These are phyloP conservation scores for Phrynosoma platyrhinos DNA, from an alignment of 2,113 vertebrate genomes.

Conservation along the genomic window DNA sequence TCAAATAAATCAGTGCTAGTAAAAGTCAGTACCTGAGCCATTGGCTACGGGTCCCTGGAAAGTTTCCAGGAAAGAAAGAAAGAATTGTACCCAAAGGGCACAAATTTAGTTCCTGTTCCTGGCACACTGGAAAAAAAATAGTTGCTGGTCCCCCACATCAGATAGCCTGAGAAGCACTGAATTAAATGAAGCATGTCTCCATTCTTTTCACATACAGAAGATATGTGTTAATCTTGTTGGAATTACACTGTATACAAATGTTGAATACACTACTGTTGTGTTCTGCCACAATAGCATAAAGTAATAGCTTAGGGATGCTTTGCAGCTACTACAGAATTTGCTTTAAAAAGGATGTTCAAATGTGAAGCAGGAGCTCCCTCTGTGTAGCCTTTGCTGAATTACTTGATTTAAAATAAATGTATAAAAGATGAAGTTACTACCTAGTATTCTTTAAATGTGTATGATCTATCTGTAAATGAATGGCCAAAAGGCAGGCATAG, in stretches of 20 bases:
- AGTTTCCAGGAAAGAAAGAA: too few relatives aligned
- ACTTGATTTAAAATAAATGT: constrained; percentile 24
- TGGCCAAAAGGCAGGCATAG: background rate
- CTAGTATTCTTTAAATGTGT: background rate
- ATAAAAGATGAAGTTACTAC: constrained; percentile 26
- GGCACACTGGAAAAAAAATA: too few relatives aligned
- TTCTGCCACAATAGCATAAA: constrained; percentile 4
- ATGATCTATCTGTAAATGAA: background rate
- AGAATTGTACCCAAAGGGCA: too few relatives aligned
- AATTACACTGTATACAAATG: background rate
- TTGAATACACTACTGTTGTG: background rate
- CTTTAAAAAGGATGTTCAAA: constrained; percentile 45
- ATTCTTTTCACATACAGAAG: background rate
- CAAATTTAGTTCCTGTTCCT: too few relatives aligned
- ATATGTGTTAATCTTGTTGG: background rate
- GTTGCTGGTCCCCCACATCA: too few relatives aligned
- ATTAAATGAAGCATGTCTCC: background rate
- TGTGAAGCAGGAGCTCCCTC: constrained; percentile 74
- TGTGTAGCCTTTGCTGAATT: constrained; percentile 39
- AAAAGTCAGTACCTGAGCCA: too few relatives aligned
- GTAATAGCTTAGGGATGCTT: constrained; percentile 25
- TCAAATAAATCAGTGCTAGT: too few relatives aligned
- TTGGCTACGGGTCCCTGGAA: too few relatives aligned
- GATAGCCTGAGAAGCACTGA: background rate
- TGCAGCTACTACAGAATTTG: constrained; percentile 40